Conservation (phyloP, 2,113 vertebrate species). For the Pleuronectes platessa region DNA sequence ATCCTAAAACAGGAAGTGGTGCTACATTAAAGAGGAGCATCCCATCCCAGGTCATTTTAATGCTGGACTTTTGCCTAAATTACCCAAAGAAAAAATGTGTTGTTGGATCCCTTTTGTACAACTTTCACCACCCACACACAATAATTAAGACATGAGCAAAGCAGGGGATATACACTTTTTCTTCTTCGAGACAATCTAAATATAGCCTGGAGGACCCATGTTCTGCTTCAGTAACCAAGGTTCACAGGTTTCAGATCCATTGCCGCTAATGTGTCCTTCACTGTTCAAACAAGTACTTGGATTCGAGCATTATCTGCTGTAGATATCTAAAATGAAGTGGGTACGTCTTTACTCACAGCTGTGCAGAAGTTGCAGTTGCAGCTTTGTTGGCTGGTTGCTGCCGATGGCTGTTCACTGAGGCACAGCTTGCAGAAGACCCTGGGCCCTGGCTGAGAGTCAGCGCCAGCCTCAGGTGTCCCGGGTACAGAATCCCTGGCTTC, state of each 20-base stretch:
- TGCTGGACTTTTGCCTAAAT: conserved; percentile 45
- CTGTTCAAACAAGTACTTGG: neutral
- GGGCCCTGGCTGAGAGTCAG: conserved; percentile 52
- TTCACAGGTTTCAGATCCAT: neutral
- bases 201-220: neutral
- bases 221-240: neutral
- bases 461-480: neutral
- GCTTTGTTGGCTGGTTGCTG: conserved; percentile 85
- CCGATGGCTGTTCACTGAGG: conserved; percentile 86
- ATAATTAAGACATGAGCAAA: conserved; percentile 22
- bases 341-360: conserved; percentile 76
- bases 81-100: conserved; percentile 15
- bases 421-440: conserved; percentile 93
- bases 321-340: neutral
- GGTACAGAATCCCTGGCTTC: conserved; percentile 43
- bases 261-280: neutral
- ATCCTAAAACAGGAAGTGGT: conserved; percentile 21
- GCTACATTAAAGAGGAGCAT: conserved; percentile 16
- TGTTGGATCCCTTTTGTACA: conserved; percentile 30
- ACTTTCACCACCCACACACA: neutral
- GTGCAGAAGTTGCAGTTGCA: conserved; percentile 93
- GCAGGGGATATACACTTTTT: neutral
- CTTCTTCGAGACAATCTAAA: neutral
- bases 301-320: neutral
- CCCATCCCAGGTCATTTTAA: conserved; percentile 16